Percentiles rank a stretch among this genome's conserved stretches.
Evolutionary conservation across 2,888 invertebrate species (phyloP).

Genomic region (Scrobipalpa atriplicella): DNA sequence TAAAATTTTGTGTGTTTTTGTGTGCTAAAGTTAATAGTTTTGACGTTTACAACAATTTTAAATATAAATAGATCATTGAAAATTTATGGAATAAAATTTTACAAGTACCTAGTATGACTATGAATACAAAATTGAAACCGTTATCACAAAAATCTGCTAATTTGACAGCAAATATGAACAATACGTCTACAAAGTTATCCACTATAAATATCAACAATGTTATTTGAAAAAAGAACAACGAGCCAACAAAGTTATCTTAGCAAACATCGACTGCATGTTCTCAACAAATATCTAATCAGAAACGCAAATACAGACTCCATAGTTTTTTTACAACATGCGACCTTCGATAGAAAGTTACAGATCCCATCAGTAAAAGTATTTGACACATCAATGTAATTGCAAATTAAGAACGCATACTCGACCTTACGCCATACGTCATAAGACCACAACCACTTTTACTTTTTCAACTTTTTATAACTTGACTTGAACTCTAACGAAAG

Average conservation of each 20-base stretch:
- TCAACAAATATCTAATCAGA: slow-evolving; percentile 15
- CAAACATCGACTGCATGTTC: neutral
- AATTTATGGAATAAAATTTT: no score
- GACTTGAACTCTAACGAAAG: slow-evolving; percentile 31
- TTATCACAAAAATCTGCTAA: neutral
- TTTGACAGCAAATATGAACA: neutral
- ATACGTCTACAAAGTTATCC: neutral
- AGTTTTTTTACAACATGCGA: slow-evolving; percentile 47
- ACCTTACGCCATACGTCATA: slow-evolving; percentile 45
- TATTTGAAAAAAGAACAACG: slow-evolving; percentile 7
- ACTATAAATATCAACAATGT: neutral
- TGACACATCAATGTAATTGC: slow-evolving; percentile 58
- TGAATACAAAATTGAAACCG: no score
- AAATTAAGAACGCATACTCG: slow-evolving; percentile 49
- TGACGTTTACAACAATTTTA: no score
- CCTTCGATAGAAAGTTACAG: slow-evolving; percentile 72
- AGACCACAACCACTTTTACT: slow-evolving; percentile 53
- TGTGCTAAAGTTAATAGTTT: neutral
- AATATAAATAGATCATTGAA: no score
- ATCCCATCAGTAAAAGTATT: slow-evolving; percentile 48
- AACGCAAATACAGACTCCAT: slow-evolving; percentile 39
- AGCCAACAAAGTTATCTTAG: neutral
- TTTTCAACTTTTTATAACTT: slow-evolving; percentile 53
- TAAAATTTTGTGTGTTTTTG: neutral
- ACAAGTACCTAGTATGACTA: no score